Evolutionary conservation across 1,140 invertebrate genomes (phyloP), one percentile per base, ranked within the genome.

Genomic region (Asbolus verrucosus): DNA sequence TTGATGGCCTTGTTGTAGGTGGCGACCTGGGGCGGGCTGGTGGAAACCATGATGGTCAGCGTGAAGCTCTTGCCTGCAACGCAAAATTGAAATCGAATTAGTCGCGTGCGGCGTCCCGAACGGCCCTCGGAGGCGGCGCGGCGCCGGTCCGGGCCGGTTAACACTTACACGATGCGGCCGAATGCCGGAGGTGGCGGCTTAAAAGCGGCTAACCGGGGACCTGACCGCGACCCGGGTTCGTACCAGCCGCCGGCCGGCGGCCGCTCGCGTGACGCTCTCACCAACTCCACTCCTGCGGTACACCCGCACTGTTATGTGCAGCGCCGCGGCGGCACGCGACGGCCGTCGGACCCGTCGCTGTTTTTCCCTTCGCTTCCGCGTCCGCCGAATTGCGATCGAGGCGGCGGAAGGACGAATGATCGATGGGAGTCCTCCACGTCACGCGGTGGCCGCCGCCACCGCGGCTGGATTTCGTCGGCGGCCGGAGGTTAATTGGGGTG

Each of bases 1-100:
- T 99, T 99, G 82, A 99, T 98, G 24, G 96, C 96, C 82, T 98
- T 98, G 76, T 91, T 94, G 84, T 98, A 98, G 1, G 96, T 96
- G n/a, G 96, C 93, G 36, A 99, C 92, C 84, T 98, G 95, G 6
- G 95, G 94, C 43, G 97, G 97, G 74, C 89, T 88, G 69, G 94
- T 96, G 73, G 91, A 93, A 63, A 99, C 88, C 24, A 94, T 96
- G 83, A 99, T 98, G 74, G 96, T 98, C 77, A 99, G 83, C 41
- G 95, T 97, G 82, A 99, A 99, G 77, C 95, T 98, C 83, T 99
- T 99, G 54, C 96, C 96, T 98, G 89, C 0, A 89, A 88, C 73
- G 74, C 70, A 80, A 62, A 76, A 83, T 61, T 15, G 54, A 62
- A 62, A 33, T 39, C 31, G 31, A 62, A 63, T 63, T 63, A 63